phyloP scores from a whole-genome alignment of 2,888 invertebrate genomes.

The Sarcophaga subvicina region DNA sequence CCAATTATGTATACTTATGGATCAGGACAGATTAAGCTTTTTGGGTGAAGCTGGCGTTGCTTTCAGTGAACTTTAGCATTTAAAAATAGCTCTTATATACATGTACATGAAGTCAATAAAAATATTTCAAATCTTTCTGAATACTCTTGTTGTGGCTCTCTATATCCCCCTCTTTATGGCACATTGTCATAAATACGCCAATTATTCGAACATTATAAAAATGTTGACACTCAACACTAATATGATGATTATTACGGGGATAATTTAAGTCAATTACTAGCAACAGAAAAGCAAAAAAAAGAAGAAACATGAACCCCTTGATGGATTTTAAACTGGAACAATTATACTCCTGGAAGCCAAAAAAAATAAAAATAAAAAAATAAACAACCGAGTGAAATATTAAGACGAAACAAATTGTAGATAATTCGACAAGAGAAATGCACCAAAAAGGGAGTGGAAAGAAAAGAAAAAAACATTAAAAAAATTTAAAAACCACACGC shows the following conservation, averaged over 20 bases:
- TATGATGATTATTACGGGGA: conserved; percentile 42
- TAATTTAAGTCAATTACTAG: conserved; percentile 32
- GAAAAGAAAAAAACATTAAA: background rate
- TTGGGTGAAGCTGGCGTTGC: no score
- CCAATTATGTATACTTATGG: no score
- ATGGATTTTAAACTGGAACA: background rate
- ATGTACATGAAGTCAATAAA: no score
- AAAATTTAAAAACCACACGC: conserved; percentile 65
- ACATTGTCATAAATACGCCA: conserved; percentile 42
- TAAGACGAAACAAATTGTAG: conserved; percentile 24
- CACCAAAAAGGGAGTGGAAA: background rate
- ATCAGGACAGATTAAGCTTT: no score
- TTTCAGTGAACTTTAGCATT: no score
- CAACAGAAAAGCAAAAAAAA: background rate
- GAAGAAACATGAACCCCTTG: conserved; percentile 10
- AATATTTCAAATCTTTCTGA: background rate
- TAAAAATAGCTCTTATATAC: no score
- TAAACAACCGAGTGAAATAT: background rate
- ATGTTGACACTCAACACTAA: conserved; percentile 57
- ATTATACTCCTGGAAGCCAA: conserved; percentile 4
- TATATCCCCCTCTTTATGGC: background rate
- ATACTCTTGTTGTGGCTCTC: background rate
- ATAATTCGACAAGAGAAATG: background rate
- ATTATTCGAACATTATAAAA: conserved; percentile 57
- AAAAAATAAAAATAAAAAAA: background rate